Evolutionary conservation across 35 echinoderm and acorn worm genomes (phyloP).

Genomic region (Strongylocentrotus purpuratus): DNA sequence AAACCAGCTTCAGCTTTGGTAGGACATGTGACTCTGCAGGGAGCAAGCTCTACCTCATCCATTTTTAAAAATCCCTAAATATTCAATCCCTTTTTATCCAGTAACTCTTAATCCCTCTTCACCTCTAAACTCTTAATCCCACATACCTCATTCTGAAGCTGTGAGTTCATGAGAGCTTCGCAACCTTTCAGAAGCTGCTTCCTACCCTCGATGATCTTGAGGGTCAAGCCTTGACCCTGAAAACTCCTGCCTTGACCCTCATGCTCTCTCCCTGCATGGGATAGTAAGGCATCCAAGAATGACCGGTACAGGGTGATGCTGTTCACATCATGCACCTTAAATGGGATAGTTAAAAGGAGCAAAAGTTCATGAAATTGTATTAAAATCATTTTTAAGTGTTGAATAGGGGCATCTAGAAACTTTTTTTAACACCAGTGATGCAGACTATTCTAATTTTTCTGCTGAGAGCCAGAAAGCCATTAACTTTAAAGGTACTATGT

Average conservation of each 20-base stretch:
- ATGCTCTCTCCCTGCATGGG: background rate
- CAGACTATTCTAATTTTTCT: no score
- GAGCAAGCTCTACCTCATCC: no score
- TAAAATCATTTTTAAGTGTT: no score
- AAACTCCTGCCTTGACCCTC: background rate
- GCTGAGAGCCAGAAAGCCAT: no score
- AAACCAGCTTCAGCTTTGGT: no score
- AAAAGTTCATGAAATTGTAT: no score
- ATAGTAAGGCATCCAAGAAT: conserved; percentile 14
- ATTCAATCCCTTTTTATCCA: no score
- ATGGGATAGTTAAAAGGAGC: background rate
- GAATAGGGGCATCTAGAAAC: no score
- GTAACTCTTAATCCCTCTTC: background rate
- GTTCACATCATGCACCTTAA: conserved; percentile 19
- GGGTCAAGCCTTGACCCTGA: background rate
- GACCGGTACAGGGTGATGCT: conserved; percentile 22
- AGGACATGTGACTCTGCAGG: no score
- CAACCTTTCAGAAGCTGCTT: background rate
- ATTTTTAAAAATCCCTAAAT: no score
- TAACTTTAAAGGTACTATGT: no score
- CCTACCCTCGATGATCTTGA: background rate
- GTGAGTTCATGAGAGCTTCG: background rate
- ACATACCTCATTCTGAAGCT: background rate
- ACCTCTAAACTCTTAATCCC: background rate
- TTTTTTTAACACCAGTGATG: no score